Conservation (phyloP, 2,113 vertebrate genomes). For the Malurus melanocephalus region DNA sequence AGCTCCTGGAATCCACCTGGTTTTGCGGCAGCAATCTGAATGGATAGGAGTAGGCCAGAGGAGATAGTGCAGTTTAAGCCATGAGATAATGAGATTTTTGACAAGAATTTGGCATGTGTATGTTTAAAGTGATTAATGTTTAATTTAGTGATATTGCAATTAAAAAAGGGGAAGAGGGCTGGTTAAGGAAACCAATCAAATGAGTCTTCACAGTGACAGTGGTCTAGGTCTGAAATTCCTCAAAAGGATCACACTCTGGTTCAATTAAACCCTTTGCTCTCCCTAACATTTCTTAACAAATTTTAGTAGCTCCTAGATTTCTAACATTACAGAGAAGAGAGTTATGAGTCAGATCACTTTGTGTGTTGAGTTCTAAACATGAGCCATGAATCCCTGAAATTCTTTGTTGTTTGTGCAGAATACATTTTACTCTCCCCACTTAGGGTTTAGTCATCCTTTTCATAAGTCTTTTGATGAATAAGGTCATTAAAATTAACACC, state of each 20-base stretch:
- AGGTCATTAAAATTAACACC: constrained; percentile 42
- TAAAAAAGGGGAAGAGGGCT: not conserved
- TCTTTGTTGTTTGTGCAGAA: constrained; percentile 43
- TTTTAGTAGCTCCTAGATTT: constrained; percentile 50
- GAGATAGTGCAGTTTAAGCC: not conserved
- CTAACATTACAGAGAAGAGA: not conserved
- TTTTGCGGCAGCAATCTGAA: not conserved
- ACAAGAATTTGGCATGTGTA: not conserved
- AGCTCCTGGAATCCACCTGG: not conserved
- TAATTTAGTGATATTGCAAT: not conserved
- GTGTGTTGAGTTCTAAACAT: constrained; percentile 19
- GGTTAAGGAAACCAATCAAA: constrained; percentile 12
- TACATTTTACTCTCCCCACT: constrained; percentile 35
- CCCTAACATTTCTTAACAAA: not conserved
- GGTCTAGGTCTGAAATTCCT: constrained; percentile 27
- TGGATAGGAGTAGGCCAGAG: not conserved
- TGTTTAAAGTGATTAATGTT: constrained; percentile 7
- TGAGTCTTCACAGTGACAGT: not conserved
- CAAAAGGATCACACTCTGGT: constrained; percentile 12
- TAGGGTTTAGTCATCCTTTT: constrained; percentile 36
- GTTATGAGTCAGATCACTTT: constrained; percentile 49
- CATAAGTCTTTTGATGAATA: constrained; percentile 35
- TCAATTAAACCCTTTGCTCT: constrained; percentile 46
- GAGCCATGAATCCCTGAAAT: constrained; percentile 15
- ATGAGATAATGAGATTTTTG: not conserved